phyloP scores from a whole-genome alignment of 2,888 invertebrate genomes.

The Heterodera filipjevi region DNA sequence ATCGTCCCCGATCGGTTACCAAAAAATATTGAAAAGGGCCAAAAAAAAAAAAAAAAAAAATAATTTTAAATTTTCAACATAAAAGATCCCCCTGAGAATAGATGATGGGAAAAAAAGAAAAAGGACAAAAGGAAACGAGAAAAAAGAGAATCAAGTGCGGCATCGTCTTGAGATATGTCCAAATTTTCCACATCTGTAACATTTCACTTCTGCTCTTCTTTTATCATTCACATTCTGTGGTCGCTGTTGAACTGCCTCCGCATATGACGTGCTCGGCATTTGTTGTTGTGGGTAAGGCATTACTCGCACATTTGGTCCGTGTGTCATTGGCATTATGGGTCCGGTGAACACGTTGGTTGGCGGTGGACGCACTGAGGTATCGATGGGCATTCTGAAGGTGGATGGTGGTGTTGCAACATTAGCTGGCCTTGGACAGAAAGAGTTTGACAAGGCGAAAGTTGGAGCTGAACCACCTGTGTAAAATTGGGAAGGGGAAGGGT shows the following conservation, averaged over 20 bases:
- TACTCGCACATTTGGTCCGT: background rate
- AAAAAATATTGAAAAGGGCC: background rate
- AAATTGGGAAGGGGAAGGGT: background rate
- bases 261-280: no score
- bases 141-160: background rate
- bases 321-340: background rate
- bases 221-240: no score
- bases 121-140: background rate
- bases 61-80: no score
- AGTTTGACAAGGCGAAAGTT: background rate
- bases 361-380: no score
- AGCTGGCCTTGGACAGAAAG: no score
- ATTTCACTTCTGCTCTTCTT: background rate
- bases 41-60: background rate
- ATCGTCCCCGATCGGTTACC: background rate
- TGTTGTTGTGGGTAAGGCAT: background rate
- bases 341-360: no score
- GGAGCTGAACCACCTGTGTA: background rate
- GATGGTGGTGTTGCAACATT: no score
- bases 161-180: background rate
- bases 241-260: background rate
- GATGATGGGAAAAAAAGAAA: background rate
- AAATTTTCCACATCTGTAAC: background rate
- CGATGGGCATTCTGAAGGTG: no score
- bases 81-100: background rate